Evolutionary conservation across 2,113 vertebrate species (phyloP).

Genomic region (Pardalotus punctatus): DNA sequence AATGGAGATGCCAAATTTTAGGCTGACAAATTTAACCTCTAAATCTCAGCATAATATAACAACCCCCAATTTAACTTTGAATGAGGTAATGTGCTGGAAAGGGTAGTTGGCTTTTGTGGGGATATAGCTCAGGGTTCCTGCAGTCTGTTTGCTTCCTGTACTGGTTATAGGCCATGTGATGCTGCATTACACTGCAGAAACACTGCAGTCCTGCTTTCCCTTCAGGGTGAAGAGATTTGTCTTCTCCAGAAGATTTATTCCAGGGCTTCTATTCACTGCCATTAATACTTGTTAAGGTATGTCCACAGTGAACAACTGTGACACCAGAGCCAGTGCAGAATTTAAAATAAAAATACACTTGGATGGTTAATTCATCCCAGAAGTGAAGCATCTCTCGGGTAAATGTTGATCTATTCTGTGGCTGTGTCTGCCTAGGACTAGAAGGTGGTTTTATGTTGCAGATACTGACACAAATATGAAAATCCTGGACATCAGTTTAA

Average conservation of each 20-base stretch:
- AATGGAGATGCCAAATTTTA: neutral
- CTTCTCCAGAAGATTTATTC: neutral
- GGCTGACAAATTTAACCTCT: neutral
- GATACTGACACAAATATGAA: neutral
- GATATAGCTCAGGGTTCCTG: neutral
- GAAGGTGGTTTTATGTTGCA: neutral
- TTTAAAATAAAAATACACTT: neutral
- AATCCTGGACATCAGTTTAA: neutral
- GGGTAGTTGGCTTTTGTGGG: neutral
- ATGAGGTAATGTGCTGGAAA: neutral
- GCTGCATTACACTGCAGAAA: neutral
- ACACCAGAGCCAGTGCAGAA: neutral
- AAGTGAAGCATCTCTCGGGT: neutral
- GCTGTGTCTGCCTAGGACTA: neutral
- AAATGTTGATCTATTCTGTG: neutral
- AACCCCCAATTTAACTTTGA: neutral
- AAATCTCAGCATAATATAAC: neutral
- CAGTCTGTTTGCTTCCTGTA: neutral
- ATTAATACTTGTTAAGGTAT: neutral
- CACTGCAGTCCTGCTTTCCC: neutral
- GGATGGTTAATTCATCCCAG: neutral
- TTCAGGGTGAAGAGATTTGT: neutral
- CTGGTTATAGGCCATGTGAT: fast-evolving
- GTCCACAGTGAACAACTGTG: neutral
- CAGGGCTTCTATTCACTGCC: neutral